These are phyloP conservation scores for Haemorhous mexicanus DNA, from an alignment of 2,113 vertebrate species.

Conservation along the genomic window DNA sequence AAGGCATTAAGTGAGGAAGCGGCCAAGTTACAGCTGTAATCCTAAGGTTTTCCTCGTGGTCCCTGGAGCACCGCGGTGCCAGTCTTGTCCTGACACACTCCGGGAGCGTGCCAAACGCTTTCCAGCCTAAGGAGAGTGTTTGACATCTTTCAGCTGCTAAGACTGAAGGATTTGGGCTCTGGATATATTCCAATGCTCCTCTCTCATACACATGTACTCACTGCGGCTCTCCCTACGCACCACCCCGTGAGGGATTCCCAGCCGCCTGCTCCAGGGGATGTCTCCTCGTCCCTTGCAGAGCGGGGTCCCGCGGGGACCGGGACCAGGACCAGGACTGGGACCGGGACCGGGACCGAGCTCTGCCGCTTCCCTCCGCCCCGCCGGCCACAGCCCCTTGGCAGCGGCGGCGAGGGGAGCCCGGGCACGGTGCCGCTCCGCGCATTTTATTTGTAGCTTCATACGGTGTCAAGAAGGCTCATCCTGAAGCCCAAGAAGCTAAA, in stretches of 20 bases:
- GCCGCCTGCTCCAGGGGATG: accelerated
- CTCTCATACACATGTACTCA: neutral
- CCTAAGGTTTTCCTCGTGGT: neutral
- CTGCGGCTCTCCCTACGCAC: neutral
- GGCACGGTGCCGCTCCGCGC: accelerated
- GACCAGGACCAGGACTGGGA: accelerated
- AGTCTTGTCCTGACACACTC: neutral
- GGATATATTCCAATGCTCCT: neutral
- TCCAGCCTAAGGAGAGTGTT: neutral
- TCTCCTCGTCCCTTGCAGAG: accelerated
- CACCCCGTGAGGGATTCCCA: neutral
- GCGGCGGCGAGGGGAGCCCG: neutral
- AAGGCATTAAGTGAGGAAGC: neutral
- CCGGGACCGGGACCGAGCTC: accelerated
- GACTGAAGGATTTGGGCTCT: neutral
- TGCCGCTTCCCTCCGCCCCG: neutral
- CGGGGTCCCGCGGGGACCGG: accelerated
- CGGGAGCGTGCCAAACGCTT: neutral
- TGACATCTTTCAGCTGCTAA: neutral
- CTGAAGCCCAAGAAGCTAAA: neutral
- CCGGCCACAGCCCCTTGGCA: neutral
- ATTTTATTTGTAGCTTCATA: accelerated
- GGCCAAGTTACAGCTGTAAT: neutral
- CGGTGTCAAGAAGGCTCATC: accelerated
- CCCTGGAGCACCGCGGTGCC: neutral